phyloP scores from a whole-genome alignment of 2,797 vertebrate genomes.

The Neosilurus hyrtlii region DNA sequence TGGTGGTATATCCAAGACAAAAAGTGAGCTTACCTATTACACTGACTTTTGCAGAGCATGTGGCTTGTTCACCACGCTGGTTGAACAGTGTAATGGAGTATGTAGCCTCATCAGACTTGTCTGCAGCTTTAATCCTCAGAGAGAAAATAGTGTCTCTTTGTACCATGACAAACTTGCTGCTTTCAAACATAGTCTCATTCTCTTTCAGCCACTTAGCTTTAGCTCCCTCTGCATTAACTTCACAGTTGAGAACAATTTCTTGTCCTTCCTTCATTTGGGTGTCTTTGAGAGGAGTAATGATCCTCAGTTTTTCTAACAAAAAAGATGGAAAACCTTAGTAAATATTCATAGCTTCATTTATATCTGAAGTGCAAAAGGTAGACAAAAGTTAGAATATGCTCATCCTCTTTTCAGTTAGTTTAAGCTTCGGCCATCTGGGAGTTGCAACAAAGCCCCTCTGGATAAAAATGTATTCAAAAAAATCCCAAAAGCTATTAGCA shows the following conservation, averaged over 20 bases:
- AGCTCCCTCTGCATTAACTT: conserved; percentile 91
- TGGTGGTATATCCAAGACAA: conserved; percentile 36
- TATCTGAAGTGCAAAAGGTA: conserved; percentile 56
- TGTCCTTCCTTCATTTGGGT: conserved; percentile 85
- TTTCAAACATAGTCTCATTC: conserved; percentile 92
- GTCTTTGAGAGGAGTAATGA: conserved; percentile 90
- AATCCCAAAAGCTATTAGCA: no score
- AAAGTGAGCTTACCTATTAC: conserved; percentile 77
- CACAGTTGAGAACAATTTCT: conserved; percentile 93
- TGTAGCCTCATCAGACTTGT: conserved; percentile 80
- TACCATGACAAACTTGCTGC: conserved; percentile 88
- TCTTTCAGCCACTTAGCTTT: conserved; percentile 97
- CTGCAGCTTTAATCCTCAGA: conserved; percentile 89
- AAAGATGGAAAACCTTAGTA: conserved; percentile 56
- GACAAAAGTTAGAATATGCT: no score
- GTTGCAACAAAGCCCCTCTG: no score
- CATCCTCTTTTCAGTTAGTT: no score
- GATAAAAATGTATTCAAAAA: no score
- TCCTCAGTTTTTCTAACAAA: conserved; percentile 89
- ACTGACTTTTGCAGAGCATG: conserved; percentile 77
- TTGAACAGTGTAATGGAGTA: conserved; percentile 84
- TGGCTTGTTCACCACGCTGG: conserved; percentile 86
- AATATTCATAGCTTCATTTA: conserved; percentile 64
- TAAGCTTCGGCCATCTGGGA: no score
- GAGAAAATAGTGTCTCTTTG: conserved; percentile 92